phyloP scores from a whole-genome alignment of 2,797 vertebrate genomes.

The Odontamblyopus rebecca region DNA sequence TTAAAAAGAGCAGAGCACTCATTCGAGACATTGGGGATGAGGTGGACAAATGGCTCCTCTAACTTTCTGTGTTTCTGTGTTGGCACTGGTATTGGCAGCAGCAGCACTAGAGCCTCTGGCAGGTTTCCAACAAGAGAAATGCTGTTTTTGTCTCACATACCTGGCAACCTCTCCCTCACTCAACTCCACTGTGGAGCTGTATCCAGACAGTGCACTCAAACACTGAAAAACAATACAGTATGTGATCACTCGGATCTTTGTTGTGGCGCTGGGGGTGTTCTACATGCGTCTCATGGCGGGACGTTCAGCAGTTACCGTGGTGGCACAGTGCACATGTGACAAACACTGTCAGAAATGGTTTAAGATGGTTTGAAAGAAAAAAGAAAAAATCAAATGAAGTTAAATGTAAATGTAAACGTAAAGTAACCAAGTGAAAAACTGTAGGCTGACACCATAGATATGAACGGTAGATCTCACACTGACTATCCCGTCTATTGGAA shows the following conservation, averaged over 20 bases:
- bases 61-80: conserved; percentile 20
- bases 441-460: too few species aligned
- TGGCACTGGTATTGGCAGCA: conserved; percentile 25
- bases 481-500: too few species aligned
- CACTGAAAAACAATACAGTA: conserved; percentile 6
- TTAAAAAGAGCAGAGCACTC: conserved; percentile 37
- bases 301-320: too few species aligned
- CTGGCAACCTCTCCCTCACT: conserved; percentile 42
- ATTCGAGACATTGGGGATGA: conserved; percentile 18
- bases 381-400: too few species aligned
- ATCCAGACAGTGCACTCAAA: conserved; percentile 9
- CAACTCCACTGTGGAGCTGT: conserved; percentile 14
- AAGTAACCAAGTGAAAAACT: too few species aligned
- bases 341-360: too few species aligned
- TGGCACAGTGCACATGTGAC: too few species aligned
- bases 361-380: too few species aligned
- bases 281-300: neutral
- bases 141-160: conserved; percentile 2
- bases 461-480: too few species aligned
- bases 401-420: too few species aligned
- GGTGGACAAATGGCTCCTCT: conserved; percentile 37
- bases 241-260: neutral
- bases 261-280: too few species aligned
- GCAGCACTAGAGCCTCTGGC: conserved; percentile 31
- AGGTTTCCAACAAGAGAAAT: conserved; percentile 24